These are phyloP conservation scores for Pelobates cultripes DNA, from an alignment of 2,797 vertebrate species.

Conservation along the genomic window DNA sequence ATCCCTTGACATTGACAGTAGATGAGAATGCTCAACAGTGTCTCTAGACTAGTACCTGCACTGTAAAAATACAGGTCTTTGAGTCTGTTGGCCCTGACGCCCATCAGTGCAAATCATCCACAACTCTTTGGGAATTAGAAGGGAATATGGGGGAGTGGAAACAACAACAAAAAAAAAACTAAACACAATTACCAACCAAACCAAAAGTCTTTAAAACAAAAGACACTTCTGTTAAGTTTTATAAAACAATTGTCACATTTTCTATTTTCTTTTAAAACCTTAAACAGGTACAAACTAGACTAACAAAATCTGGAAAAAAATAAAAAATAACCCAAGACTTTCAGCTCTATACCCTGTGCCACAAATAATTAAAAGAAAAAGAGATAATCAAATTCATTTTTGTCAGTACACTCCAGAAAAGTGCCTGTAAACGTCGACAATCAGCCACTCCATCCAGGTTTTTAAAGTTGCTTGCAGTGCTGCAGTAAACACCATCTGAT, in stretches of 20 bases:
- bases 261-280: constrained; percentile 50
- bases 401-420: constrained; percentile 70
- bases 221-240: constrained; percentile 58
- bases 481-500: constrained; percentile 78
- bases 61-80: neutral
- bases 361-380: constrained; percentile 65
- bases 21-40: neutral
- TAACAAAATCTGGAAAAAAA: constrained; percentile 52
- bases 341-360: constrained; percentile 76
- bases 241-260: constrained; percentile 54
- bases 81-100: neutral
- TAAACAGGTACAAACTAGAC: constrained; percentile 64
- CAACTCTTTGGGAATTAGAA: constrained; percentile 67
- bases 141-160: constrained; percentile 30
- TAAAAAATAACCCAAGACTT: constrained; percentile 58
- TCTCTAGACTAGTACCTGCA: neutral
- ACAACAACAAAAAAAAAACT: constrained; percentile 60
- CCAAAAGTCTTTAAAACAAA: constrained; percentile 61
- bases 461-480: constrained; percentile 69
- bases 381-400: constrained; percentile 53
- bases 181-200: constrained; percentile 43
- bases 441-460: constrained; percentile 63
- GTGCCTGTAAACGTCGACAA: constrained; percentile 76
- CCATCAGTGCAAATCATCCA: constrained; percentile 16
- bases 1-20: neutral